Evolutionary conservation across 2,888 invertebrate species (phyloP).

Genomic region (Pristionchus japonicus): DNA sequence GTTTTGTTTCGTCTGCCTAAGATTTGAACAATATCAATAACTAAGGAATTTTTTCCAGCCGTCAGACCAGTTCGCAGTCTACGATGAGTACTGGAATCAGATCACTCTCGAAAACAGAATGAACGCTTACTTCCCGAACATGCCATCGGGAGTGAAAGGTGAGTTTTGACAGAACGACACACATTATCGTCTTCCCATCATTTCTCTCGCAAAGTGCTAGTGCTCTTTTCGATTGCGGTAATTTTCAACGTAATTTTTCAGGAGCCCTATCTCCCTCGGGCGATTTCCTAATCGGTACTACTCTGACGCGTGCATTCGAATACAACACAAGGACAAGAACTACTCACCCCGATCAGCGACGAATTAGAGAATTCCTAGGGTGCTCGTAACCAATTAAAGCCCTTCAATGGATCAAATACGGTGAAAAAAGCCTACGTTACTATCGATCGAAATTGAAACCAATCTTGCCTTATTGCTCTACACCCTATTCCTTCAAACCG

Average conservation of each 20-base stretch:
- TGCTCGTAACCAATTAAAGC: neutral
- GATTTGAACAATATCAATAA: too few species aligned
- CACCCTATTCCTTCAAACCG: neutral
- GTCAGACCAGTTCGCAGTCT: conserved; percentile 66
- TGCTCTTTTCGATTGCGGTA: too few species aligned
- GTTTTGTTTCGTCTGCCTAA: neutral
- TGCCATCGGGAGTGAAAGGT: conserved; percentile 67
- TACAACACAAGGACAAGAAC: conserved; percentile 55
- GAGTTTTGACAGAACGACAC: neutral
- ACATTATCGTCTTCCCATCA: too few species aligned
- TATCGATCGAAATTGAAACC: too few species aligned
- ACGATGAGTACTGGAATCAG: conserved; percentile 74
- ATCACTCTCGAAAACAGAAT: conserved; percentile 63
- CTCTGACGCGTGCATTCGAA: conserved; percentile 54
- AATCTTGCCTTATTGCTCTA: neutral
- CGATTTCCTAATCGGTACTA: conserved; percentile 50
- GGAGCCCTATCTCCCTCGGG: conserved; percentile 14
- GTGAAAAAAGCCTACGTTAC: too few species aligned
- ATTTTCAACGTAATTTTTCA: neutral
- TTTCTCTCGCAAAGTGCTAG: too few species aligned
- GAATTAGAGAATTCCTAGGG: neutral
- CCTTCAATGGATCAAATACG: too few species aligned
- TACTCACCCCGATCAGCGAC: conserved; percentile 39
- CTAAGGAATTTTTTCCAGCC: conserved; percentile 58
- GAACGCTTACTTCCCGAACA: conserved; percentile 66